Evolutionary conservation across 2,797 vertebrate genomes (phyloP).

Genomic region (Arrhamphus sclerolepis): DNA sequence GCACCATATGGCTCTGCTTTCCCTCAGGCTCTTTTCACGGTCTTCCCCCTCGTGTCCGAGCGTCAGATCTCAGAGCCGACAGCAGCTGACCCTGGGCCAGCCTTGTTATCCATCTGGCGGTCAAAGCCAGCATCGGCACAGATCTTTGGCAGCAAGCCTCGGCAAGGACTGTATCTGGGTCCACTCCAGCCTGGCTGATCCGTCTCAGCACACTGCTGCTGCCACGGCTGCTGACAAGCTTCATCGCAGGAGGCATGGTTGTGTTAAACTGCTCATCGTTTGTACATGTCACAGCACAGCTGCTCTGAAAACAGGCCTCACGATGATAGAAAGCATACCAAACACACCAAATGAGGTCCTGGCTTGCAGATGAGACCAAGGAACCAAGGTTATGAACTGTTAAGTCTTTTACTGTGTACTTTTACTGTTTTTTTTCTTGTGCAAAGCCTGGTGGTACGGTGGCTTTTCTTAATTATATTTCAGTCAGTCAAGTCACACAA

Average conservation of each 20-base stretch:
- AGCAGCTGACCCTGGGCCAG: conserved; percentile 27
- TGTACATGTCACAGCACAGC: not conserved
- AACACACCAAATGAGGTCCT: too few relatives aligned
- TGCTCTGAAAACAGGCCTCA: too few relatives aligned
- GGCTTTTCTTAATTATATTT: too few relatives aligned
- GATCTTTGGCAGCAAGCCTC: conserved; percentile 36
- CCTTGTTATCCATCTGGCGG: conserved; percentile 49
- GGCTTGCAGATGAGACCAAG: too few relatives aligned
- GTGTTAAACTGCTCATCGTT: conserved; percentile 9
- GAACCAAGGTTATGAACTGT: too few relatives aligned
- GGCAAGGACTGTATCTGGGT: conserved; percentile 17
- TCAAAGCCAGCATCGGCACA: conserved; percentile 7
- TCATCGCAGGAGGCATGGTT: not conserved
- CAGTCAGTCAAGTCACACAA: too few relatives aligned
- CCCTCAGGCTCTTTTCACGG: conserved; percentile 4
- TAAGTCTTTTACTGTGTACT: too few relatives aligned
- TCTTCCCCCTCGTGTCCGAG: conserved; percentile 1
- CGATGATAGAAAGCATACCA: too few relatives aligned
- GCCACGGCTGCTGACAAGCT: conserved; percentile 16
- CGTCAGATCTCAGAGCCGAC: conserved; percentile 24
- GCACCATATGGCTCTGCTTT: conserved; percentile 19
- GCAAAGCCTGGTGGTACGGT: too few relatives aligned
- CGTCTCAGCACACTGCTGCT: conserved; percentile 16
- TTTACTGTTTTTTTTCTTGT: too few relatives aligned
- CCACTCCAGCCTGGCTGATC: conserved; percentile 26